A percentile compares a stretch with the other conserved stretches of the same genome.
These are phyloP conservation scores for Rotaria socialis DNA, from an alignment of 2,888 invertebrate species.

Conservation along the genomic window DNA sequence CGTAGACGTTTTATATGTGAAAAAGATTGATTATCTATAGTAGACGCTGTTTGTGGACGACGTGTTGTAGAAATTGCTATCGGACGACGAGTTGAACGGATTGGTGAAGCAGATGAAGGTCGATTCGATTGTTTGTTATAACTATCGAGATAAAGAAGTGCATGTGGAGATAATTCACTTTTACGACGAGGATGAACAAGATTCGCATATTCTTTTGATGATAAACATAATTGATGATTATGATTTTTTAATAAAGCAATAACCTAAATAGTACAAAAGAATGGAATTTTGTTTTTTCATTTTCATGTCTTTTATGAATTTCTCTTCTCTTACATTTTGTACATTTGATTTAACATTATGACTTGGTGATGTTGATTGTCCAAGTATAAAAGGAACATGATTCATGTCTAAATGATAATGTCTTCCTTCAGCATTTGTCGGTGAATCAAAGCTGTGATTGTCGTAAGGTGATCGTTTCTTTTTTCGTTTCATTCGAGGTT, in stretches of 20 bases:
- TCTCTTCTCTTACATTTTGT: neutral
- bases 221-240: constrained; percentile 16
- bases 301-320: neutral
- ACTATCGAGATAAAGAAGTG: neutral
- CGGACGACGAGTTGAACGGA: neutral
- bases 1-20: neutral
- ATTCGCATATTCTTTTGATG: constrained; percentile 10
- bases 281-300: neutral
- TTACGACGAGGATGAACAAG: neutral
- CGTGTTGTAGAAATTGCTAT: neutral
- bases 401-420: neutral
- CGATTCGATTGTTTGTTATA: neutral
- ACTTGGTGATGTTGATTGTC: constrained; percentile 11
- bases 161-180: neutral
- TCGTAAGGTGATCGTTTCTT: neutral
- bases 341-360: constrained; percentile 11
- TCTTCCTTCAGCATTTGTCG: neutral
- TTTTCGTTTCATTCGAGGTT: neutral
- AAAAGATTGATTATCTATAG: neutral
- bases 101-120: neutral
- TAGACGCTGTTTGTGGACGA: neutral
- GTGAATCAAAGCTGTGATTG: neutral
- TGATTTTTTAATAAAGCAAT: constrained; percentile 22
- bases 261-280: neutral
- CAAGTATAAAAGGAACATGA: neutral